These are phyloP conservation scores for Drosophila triauraria DNA, from an alignment of 1,140 invertebrate genomes.

Conservation along the genomic window DNA sequence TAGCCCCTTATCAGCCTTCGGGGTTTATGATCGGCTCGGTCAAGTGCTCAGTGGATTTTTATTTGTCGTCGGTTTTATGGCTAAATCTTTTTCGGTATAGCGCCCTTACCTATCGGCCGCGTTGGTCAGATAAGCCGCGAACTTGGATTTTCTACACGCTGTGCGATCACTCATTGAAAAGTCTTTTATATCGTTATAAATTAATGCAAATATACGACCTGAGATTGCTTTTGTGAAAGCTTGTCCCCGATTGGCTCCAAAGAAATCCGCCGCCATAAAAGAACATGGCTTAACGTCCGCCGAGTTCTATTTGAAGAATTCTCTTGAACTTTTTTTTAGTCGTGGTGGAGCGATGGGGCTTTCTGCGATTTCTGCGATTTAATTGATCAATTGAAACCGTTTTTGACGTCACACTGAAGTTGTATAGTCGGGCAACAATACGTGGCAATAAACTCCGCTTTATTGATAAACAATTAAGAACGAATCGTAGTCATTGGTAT, in stretches of 20 bases:
- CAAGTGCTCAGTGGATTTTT: slow-evolving; percentile 42
- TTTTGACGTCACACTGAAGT: slow-evolving; percentile 41
- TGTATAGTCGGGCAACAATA: neutral
- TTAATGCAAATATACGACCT: slow-evolving; percentile 69
- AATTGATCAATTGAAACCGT: slow-evolving; percentile 36
- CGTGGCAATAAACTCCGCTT: slow-evolving; percentile 26
- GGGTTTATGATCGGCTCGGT: slow-evolving; percentile 33
- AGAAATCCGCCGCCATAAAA: slow-evolving; percentile 36
- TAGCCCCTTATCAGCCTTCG: slow-evolving; percentile 20
- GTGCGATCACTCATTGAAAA: slow-evolving; percentile 67
- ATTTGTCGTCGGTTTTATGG: slow-evolving; percentile 30
- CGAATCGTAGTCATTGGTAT: neutral
- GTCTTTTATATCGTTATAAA: slow-evolving; percentile 73
- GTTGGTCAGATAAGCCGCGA: slow-evolving; percentile 37
- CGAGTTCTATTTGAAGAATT: slow-evolving; percentile 31
- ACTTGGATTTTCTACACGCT: slow-evolving; percentile 30
- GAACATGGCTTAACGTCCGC: slow-evolving; percentile 31
- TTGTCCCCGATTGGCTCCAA: slow-evolving; percentile 11
- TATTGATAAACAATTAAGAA: slow-evolving; percentile 20
- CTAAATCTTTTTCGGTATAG: slow-evolving; percentile 45
- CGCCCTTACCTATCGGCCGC: slow-evolving; percentile 35
- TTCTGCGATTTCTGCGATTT: neutral
- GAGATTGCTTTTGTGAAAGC: slow-evolving; percentile 64
- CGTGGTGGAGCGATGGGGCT: too few relatives aligned
- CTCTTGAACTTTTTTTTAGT: slow-evolving; percentile 7